phyloP scores from a whole-genome alignment of 1,140 invertebrate species.

The Pseudomyrmex dendroicus region DNA sequence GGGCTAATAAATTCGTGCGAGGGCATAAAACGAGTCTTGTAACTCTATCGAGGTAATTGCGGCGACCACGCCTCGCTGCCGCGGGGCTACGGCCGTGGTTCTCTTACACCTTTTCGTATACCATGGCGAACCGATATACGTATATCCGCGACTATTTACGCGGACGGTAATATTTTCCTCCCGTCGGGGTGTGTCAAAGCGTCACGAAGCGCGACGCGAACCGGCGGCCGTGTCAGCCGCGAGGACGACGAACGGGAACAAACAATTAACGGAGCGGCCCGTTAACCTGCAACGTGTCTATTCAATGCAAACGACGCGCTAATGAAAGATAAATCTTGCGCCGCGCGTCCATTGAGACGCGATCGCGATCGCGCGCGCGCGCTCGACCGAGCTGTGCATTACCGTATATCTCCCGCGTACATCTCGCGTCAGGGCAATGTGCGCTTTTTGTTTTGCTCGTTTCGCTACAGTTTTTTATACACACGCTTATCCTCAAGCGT shows the following conservation, averaged over 20 bases:
- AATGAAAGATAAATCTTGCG: slow-evolving; percentile 80
- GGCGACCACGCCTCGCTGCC: slow-evolving; percentile 80
- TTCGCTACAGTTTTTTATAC: background rate
- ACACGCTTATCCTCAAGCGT: background rate
- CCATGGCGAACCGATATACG: slow-evolving; percentile 34
- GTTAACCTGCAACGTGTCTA: slow-evolving; percentile 76
- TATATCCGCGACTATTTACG: background rate
- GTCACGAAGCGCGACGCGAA: slow-evolving; percentile 51
- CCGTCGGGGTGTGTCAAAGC: slow-evolving; percentile 70
- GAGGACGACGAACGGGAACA: slow-evolving; percentile 71
- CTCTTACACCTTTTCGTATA: slow-evolving; percentile 77
- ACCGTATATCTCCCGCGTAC: slow-evolving; percentile 7
- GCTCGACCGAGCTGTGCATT: slow-evolving; percentile 36
- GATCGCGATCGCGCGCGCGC: background rate
- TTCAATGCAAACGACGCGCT: slow-evolving; percentile 78
- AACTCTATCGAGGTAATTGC: slow-evolving; percentile 84
- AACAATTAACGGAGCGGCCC: slow-evolving; percentile 78
- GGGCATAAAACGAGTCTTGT: slow-evolving; percentile 82
- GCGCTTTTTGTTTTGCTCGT: background rate
- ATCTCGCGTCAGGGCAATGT: slow-evolving; percentile 41
- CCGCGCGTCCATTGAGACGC: slow-evolving; percentile 55
- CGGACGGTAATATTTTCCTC: slow-evolving; percentile 64
- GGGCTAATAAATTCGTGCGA: slow-evolving; percentile 81
- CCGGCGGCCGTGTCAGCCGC: slow-evolving; percentile 28
- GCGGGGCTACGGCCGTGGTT: slow-evolving; percentile 71